Evolutionary conservation across 2,888 invertebrate species (phyloP), one percentile per base, ranked within the genome.

Genomic region (Agrochola litura): DNA sequence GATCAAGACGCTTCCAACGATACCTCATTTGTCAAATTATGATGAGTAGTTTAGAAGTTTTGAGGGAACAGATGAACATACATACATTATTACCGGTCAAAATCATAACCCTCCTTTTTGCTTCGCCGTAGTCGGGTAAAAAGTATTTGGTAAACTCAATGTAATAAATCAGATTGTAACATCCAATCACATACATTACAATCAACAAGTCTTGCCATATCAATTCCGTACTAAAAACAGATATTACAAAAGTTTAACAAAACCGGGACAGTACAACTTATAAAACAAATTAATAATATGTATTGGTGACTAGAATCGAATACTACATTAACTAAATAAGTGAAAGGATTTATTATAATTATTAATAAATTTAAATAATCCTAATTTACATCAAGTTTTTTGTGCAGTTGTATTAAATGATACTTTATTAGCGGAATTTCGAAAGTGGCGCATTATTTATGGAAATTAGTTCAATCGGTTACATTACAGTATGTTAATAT

Each of bases 381-480:
- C 63, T 69, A 56, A 73, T 81, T 81, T 73, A 16, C 10, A 63
- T 66, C 30, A 25, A 49, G 58, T 58, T 81, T 73, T 65, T 71
- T 71, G 49, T 54, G 46, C 63, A 68, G 66, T 64, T 77, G 1
- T 60, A 63, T 73, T 77, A 84, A 78, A 46, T 60, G 46, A 71
- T 68, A 64, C 25, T 81, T 81, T 22, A 73, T 74, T 78, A 64
- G 71, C 37, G 19, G n/a, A 69, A 72, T 85, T 87, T 83, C 68
- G 81, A 87, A 85, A 81, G 83, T 76, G 37, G 14, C 67, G 73
- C 64, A 76, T 84, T 73, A 77, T 71, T 12, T 72, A 83, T 85
- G 56, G 56, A 54, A 69, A 77, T 73, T 43, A n/a, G 41, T 70
- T n/a, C 6, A 60, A 49, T 72, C 52, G 22, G n/a, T 25, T 81